Percentiles rank a stretch among this genome's conserved stretches.
These are phyloP conservation scores for Gasterosteus nipponicus DNA, from an alignment of 2,113 vertebrate species.

Conservation along the genomic window DNA sequence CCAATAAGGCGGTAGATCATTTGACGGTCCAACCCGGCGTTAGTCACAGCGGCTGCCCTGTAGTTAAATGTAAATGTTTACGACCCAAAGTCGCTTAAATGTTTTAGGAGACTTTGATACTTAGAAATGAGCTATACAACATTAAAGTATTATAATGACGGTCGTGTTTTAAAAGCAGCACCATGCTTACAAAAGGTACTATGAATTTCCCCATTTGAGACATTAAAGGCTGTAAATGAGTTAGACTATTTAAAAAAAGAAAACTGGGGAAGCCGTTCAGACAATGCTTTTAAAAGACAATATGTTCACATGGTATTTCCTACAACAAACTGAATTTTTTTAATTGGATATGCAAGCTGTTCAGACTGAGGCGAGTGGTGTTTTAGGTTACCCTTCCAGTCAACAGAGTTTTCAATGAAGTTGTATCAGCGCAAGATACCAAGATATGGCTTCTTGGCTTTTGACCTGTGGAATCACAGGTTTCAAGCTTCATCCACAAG, in stretches of 20 bases:
- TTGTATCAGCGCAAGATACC: constrained; percentile 15
- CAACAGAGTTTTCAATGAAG: neutral
- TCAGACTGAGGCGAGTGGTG: neutral
- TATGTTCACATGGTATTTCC: neutral
- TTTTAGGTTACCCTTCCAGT: neutral
- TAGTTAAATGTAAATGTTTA: neutral
- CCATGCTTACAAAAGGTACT: neutral
- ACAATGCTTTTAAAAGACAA: constrained; percentile 9
- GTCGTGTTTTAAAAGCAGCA: neutral
- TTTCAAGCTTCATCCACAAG: constrained; percentile 3
- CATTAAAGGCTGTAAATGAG: neutral
- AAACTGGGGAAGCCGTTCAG: neutral
- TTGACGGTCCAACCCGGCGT: neutral
- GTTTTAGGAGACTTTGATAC: too few species aligned
- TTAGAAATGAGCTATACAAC: too few species aligned
- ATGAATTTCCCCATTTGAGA: neutral
- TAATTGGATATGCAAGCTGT: neutral
- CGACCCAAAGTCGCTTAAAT: too few species aligned
- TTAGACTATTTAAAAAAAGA: neutral
- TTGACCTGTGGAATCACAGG: constrained; percentile 15
- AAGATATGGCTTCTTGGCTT: constrained; percentile 26
- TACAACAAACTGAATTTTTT: constrained; percentile 5
- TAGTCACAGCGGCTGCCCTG: constrained; percentile 14
- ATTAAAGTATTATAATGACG: neutral
- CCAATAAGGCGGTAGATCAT: too few species aligned